These are phyloP conservation scores for Catharus fuscescens DNA, from an alignment of 2,113 vertebrate genomes.

Conservation along the genomic window DNA sequence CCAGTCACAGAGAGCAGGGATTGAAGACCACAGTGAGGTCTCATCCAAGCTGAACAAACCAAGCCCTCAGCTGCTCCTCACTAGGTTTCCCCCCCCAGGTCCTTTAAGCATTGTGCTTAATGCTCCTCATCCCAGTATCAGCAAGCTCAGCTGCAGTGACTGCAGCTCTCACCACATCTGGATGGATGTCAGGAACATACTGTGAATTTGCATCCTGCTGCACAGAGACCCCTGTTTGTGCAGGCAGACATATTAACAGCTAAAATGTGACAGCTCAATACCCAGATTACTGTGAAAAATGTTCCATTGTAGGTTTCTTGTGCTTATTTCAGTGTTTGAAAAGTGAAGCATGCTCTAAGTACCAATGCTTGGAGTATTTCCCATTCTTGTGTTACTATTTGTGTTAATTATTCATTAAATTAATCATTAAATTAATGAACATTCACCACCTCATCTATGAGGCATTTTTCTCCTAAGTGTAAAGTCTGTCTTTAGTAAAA, in stretches of 20 bases:
- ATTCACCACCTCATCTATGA: background rate
- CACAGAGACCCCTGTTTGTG: background rate
- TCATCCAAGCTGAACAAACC: background rate
- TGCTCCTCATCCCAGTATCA: background rate
- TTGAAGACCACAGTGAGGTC: fast-evolving
- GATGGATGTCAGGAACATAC: background rate
- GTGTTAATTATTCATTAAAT: background rate
- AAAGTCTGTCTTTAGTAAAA: background rate
- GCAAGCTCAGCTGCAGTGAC: background rate
- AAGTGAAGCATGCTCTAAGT: background rate
- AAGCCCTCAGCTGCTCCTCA: background rate
- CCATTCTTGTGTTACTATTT: background rate
- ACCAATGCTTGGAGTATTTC: background rate
- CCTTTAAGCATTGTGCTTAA: background rate
- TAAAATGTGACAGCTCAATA: background rate
- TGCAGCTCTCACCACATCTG: background rate
- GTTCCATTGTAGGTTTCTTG: fast-evolving
- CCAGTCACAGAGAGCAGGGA: background rate
- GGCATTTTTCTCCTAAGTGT: background rate
- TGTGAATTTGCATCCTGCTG: background rate
- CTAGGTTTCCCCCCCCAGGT: background rate
- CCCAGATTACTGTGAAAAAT: background rate
- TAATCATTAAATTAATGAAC: background rate
- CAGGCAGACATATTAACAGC: background rate
- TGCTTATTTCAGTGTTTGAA: background rate